Conservation (phyloP, 2,797 vertebrate species). For the Acridotheres tristis region DNA sequence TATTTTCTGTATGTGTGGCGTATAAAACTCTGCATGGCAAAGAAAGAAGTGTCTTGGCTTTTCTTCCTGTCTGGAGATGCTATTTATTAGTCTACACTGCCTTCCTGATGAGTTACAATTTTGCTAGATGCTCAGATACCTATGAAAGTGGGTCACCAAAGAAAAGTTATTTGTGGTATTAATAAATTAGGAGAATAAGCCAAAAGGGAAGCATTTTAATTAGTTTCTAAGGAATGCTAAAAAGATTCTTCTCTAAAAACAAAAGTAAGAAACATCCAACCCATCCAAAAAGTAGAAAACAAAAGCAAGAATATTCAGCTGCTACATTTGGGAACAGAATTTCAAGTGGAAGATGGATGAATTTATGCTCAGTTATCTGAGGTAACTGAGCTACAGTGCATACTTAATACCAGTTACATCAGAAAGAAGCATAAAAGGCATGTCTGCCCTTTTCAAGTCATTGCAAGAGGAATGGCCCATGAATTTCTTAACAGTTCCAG, state of each 20-base stretch:
- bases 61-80: not conserved
- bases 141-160: slow-evolving; percentile 65
- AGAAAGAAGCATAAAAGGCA: slow-evolving; percentile 41
- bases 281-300: slow-evolving; percentile 14
- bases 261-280: slow-evolving; percentile 3
- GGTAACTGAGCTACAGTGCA: slow-evolving; percentile 20
- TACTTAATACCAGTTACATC: slow-evolving; percentile 13
- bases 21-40: not conserved
- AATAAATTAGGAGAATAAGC: slow-evolving; percentile 69
- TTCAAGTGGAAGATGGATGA: slow-evolving; percentile 34
- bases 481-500: slow-evolving; percentile 56
- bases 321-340: slow-evolving; percentile 35
- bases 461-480: slow-evolving; percentile 24
- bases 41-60: not conserved
- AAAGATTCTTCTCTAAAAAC: slow-evolving; percentile 39
- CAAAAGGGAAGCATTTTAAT: slow-evolving; percentile 71
- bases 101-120: slow-evolving; percentile 30
- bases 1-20: not conserved
- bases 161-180: slow-evolving; percentile 65
- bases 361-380: slow-evolving; percentile 43
- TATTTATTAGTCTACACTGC: slow-evolving; percentile 19
- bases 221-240: slow-evolving; percentile 60
- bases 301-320: slow-evolving; percentile 24
- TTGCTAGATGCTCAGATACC: slow-evolving; percentile 58
- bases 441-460: slow-evolving; percentile 34